Percentiles rank a stretch among this genome's conserved stretches.
phyloP scores from a whole-genome alignment of 1,140 invertebrate species.

The Antheraea mylitta region DNA sequence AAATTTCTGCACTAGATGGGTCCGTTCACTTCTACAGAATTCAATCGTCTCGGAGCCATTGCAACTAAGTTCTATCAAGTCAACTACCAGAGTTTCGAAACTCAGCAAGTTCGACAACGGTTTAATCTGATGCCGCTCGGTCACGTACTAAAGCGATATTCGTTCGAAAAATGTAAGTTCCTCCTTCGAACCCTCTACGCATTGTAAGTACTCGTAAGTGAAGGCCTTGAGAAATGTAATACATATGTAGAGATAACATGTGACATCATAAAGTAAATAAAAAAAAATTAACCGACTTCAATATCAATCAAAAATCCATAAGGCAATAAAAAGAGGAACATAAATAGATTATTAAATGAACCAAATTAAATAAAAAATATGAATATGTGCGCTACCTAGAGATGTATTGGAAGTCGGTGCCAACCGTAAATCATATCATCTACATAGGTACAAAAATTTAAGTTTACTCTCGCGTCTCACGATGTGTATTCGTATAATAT shows the following conservation, averaged over 20 bases:
- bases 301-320: too few relatives aligned
- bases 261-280: too few relatives aligned
- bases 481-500: too few relatives aligned
- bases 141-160: constrained; percentile 38
- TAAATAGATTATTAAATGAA: too few relatives aligned
- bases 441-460: too few relatives aligned
- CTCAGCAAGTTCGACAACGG: constrained; percentile 31
- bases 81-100: constrained; percentile 27
- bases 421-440: too few relatives aligned
- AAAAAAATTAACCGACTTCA: too few relatives aligned
- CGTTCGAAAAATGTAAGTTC: neutral
- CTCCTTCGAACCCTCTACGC: neutral
- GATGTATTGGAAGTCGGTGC: too few relatives aligned
- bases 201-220: neutral
- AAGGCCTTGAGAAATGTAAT: neutral
- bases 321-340: too few relatives aligned
- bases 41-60: constrained; percentile 23
- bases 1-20: neutral
- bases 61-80: constrained; percentile 32
- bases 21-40: neutral
- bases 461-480: too few relatives aligned
- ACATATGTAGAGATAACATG: neutral
- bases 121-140: constrained; percentile 50
- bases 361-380: too few relatives aligned
- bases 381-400: too few relatives aligned